Percentiles rank a stretch among this genome's conserved stretches.
Conservation (phyloP, 2,797 vertebrate genomes). For the Falco novaeseelandiae region DNA sequence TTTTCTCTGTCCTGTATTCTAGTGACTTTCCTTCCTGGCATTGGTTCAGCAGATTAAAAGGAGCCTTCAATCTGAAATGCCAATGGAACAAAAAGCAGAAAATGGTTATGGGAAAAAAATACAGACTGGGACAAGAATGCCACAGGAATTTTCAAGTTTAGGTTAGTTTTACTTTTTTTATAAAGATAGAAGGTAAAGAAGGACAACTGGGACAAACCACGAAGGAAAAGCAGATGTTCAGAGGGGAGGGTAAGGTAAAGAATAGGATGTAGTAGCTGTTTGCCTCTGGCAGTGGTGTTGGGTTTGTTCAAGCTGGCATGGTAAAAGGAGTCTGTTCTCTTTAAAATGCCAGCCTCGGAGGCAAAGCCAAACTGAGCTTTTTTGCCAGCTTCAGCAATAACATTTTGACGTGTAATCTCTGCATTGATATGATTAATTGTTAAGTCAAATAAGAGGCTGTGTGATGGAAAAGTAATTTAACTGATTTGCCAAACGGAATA, state of each 20-base stretch:
- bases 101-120: background rate
- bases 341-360: conserved; percentile 34
- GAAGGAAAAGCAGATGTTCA: background rate
- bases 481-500: conserved; percentile 28
- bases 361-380: conserved; percentile 7
- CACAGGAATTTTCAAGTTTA: background rate
- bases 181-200: background rate
- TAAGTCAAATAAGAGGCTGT: background rate
- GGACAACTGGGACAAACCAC: background rate
- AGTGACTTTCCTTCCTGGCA: background rate
- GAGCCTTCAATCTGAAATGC: background rate
- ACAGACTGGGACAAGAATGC: background rate
- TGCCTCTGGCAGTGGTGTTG: background rate
- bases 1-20: background rate
- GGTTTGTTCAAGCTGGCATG: background rate
- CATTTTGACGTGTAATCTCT: background rate
- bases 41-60: background rate
- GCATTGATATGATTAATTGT: conserved; percentile 34
- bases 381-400: conserved; percentile 27
- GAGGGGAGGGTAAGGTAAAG: background rate
- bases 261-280: background rate
- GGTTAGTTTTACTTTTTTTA: background rate
- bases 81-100: background rate
- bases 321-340: background rate
- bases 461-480: conserved; percentile 15